Conservation (phyloP, 2,888 invertebrate genomes). For the Herminia tarsipennalis region DNA sequence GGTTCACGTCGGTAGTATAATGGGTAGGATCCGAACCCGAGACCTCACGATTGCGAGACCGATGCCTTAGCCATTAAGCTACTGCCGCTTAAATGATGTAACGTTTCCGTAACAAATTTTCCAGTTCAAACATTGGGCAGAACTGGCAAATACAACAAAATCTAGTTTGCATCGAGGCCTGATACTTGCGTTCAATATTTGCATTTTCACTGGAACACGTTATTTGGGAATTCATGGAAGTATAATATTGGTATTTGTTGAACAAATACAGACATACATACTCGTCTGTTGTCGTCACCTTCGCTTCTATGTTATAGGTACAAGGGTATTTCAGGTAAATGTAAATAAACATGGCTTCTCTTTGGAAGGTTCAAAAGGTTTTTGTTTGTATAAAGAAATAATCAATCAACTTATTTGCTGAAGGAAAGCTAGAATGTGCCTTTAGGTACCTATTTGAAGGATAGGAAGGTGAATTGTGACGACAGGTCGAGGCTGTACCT, state of each 20-base stretch:
- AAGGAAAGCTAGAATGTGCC: neutral
- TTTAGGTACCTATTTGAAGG: neutral
- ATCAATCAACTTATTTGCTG: constrained; percentile 1
- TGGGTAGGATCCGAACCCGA: too few relatives aligned
- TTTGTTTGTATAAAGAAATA: constrained; percentile 3
- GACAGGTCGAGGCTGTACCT: too few relatives aligned
- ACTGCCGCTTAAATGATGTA: too few relatives aligned
- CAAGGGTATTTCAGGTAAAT: constrained; percentile 3
- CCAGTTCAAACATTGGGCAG: constrained; percentile 38
- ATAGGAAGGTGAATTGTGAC: too few relatives aligned
- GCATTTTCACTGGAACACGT: constrained; percentile 39
- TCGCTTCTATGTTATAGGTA: neutral
- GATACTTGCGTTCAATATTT: constrained; percentile 52
- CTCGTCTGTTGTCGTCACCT: constrained; percentile 9
- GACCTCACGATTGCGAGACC: too few relatives aligned
- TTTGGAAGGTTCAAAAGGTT: neutral
- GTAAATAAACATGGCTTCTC: constrained; percentile 4
- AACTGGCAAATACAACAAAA: constrained; percentile 51
- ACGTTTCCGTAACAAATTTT: constrained; percentile 29
- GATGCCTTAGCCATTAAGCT: too few relatives aligned
- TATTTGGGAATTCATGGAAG: constrained; percentile 39
- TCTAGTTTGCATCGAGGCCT: constrained; percentile 50
- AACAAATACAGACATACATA: constrained; percentile 19
- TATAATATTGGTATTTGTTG: constrained; percentile 38
- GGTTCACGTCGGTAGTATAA: too few relatives aligned